Evolutionary conservation across 1,140 invertebrate genomes (phyloP), one percentile per base, ranked within the genome.

Genomic region (Drosophila truncata): DNA sequence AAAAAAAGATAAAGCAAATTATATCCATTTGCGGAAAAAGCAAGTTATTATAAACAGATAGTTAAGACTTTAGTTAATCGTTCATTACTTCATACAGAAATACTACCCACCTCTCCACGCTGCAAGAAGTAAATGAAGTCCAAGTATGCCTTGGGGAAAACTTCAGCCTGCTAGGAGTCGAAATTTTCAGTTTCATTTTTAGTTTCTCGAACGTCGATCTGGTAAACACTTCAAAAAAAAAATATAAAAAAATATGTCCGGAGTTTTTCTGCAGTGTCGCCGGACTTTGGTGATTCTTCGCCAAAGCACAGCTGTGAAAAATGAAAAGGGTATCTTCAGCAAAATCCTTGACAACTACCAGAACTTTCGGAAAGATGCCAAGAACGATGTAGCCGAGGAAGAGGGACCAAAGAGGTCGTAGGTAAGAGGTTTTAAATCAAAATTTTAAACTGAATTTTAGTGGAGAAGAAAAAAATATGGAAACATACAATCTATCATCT

Each of bases 281-380:
- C 50, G 66, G 25, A 70, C 66, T 29, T 54, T 70, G 63, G 29
- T 70, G 62, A 33, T 70, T 41, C 66, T 70, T 23, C 23, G 46
- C 14, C 66, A 52, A 7, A 47, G 52, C 14, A 10, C 63, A 8
- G 31, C 42, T 6, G 39, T 70, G 18, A 16, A 35, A 16, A 44
- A 54, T 16, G 47, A 70, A 2, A 59, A 42, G 11, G 69, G 69
- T 29, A 46, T 72, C 10, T 72, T 72, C 5, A 23, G 52, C 29
- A 72, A 49, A 23, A 54, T 72, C 11, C 7, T 71, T 13, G 35
- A 59, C 7, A 72, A 72, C 18, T 60, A 52, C 14, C 2, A 29
- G 3, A 25, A 31, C 4, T 37, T 29, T 11, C 20, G 18, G 0
- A 71, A 72, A 16, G 14, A 42, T 7, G 23, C 11, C 1, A 72